Evolutionary conservation across 1,140 invertebrate genomes (phyloP), one percentile per base, ranked within the genome.

Genomic region (Periplaneta americana): DNA sequence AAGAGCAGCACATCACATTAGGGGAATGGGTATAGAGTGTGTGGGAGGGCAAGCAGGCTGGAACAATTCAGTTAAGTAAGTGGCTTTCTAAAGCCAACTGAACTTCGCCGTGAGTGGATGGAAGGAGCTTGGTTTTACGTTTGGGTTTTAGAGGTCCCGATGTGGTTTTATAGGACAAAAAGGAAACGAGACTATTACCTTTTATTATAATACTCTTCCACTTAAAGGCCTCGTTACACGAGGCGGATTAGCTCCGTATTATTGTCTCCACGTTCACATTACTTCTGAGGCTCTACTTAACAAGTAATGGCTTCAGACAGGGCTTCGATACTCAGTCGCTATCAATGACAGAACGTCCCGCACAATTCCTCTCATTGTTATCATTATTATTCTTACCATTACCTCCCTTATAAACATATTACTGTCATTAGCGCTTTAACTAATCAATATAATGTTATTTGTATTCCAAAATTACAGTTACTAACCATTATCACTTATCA

Each of bases 1-100:
- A 66, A 66, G 48, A 66, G 48, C 5, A 78, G 39, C 77, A 78
- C 77, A 78, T 78, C 77, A 48, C 77, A 78, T 78, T 78, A 78
- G 77, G 34, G 15, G 77, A 78, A 78, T 78, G 77, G 77, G 28
- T 48, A 28, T 22, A 15, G 36, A 11, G 28, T 17, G 37, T 13
- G 78, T 17, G 18, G 37, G 35, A 36, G 78, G 78, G 35, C 31
- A 36, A 32, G 35, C 33, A 33, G 78, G 22, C 28, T 13, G 39
- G 37, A 33, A 80, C 79, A 80, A 80, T 80, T 74, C 79, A 80
- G 79, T 80, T 80, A 80, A 80, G 79, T 80, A 80, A 80, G 79
- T 80, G 79, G 79, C 32, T 34, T 32, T 32, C 37, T 48, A 32
- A 36, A 78, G 22, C 77, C 75, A 78, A 48, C 48, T 66, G 48